Base-by-base conservation (phyloP, 2,113 vertebrate species). In the Bufo bufo region DNA sequence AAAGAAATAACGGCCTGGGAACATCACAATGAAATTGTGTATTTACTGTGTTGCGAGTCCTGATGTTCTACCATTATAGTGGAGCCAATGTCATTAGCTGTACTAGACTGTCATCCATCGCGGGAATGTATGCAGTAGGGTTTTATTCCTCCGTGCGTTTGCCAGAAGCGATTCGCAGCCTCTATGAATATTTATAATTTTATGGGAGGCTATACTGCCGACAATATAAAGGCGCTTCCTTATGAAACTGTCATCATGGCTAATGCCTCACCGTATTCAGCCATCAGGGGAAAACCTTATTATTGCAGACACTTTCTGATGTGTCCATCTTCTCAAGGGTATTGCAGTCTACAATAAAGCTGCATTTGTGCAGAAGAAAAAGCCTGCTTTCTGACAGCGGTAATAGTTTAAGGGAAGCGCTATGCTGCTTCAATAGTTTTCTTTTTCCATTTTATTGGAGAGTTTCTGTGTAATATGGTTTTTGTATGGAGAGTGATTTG, bases 151-250 rank as follows among this genome's bases (percentile, higher is more conserved):
- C 10, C 14, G 63, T 49, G 6, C 50, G n/a, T 33, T 50, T 69
- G 45, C 45, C 19, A 83, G 45, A 58, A 65, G 54, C 80, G 10
- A 65, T 82, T 49, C 14, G 58, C 58, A 82, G 43, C 19, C 65
- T 71, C 63, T 6, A 20, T 84, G 82, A 71, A 66, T 69, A 66
- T 81, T 45, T 61, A 47, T 81, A 12, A 61, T 83, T 83, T 82
- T 52, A 54, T 52, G 61, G 45, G 47, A 82, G 45, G 14, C 45
- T 17, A 47, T 11, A 6, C 61, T 23, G n/a, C 82, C 43, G 4
- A 16, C 63, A 69, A 33, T 65, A 69, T 59, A 59, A 80, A 81
- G 78, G 58, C 10, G 23, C 23, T 61, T 81, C 56, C 54, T 59
- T 81, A 45, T 59, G 78, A 80, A 58, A 33, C 20, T 58, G 54